These are phyloP conservation scores for Campoplex nolae DNA, from an alignment of 2,888 invertebrate genomes.

Conservation along the genomic window DNA sequence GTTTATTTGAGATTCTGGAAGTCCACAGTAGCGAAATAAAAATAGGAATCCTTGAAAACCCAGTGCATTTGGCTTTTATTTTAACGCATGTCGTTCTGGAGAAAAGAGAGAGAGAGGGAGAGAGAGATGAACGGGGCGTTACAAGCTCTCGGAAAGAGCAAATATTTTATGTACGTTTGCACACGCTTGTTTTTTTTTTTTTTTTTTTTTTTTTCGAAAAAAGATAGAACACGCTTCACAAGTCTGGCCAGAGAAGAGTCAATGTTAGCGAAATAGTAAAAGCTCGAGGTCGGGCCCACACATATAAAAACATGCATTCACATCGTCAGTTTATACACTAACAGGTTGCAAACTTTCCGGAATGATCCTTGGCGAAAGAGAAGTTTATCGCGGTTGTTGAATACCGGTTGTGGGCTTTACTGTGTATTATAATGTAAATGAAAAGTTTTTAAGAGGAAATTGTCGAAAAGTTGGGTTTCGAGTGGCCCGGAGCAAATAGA, in stretches of 20 bases:
- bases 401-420: constrained; percentile 11
- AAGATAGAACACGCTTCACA: constrained; percentile 18
- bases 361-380: constrained; percentile 35
- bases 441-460: constrained; percentile 42
- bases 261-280: constrained; percentile 49
- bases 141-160: constrained; percentile 18
- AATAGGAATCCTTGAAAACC: background rate
- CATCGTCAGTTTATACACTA: constrained; percentile 18
- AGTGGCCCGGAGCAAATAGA: background rate
- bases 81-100: constrained; percentile 4
- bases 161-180: constrained; percentile 8
- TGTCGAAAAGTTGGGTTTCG: constrained; percentile 1
- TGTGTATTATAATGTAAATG: constrained; percentile 46
- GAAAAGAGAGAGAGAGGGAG: background rate
- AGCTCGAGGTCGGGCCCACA: constrained; percentile 27
- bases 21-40: background rate
- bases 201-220: background rate
- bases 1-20: background rate
- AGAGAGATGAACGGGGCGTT: background rate
- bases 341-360: constrained; percentile 30
- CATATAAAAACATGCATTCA: background rate
- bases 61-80: background rate
- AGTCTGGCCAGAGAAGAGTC: constrained; percentile 21
- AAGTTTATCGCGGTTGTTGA: constrained; percentile 49
- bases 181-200: background rate